phyloP scores from a whole-genome alignment of 2,113 vertebrate species.

The Cercocebus atys region DNA sequence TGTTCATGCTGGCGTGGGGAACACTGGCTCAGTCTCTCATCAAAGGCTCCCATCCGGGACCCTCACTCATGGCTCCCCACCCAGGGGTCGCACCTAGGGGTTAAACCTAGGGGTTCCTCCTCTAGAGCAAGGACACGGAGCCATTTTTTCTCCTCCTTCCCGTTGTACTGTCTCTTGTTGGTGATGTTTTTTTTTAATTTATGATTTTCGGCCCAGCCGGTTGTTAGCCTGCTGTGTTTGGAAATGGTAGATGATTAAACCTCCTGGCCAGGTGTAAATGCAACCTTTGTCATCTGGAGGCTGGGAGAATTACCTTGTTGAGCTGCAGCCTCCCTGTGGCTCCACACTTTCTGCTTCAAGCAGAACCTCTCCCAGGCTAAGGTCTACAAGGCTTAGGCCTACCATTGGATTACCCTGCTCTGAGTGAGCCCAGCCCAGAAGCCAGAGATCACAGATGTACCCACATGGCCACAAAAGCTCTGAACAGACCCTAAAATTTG shows the following conservation, averaged over 20 bases:
- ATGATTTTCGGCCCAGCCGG: slow-evolving; percentile 87
- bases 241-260: slow-evolving; percentile 99
- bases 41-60: not conserved
- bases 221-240: slow-evolving; percentile 91
- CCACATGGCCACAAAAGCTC: not conserved
- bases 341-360: slow-evolving; percentile 64
- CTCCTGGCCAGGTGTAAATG: slow-evolving; percentile 96
- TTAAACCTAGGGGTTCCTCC: not conserved
- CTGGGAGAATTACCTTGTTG: slow-evolving; percentile 84
- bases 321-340: slow-evolving; percentile 74
- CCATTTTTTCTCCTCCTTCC: slow-evolving; percentile 39
- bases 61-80: not conserved
- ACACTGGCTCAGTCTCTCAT: not conserved
- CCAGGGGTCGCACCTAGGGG: not conserved
- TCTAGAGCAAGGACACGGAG: not conserved
- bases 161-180: slow-evolving; percentile 77
- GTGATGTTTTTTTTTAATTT: slow-evolving; percentile 87
- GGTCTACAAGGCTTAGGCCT: not conserved
- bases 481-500: slow-evolving; percentile 49
- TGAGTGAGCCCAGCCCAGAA: slow-evolving; percentile 43
- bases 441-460: not conserved
- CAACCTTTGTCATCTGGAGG: slow-evolving; percentile 97
- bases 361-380: not conserved
- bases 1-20: not conserved
- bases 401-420: slow-evolving; percentile 34